Conservation (phyloP, 2,888 invertebrate species). For the Drosophila anomelani region DNA sequence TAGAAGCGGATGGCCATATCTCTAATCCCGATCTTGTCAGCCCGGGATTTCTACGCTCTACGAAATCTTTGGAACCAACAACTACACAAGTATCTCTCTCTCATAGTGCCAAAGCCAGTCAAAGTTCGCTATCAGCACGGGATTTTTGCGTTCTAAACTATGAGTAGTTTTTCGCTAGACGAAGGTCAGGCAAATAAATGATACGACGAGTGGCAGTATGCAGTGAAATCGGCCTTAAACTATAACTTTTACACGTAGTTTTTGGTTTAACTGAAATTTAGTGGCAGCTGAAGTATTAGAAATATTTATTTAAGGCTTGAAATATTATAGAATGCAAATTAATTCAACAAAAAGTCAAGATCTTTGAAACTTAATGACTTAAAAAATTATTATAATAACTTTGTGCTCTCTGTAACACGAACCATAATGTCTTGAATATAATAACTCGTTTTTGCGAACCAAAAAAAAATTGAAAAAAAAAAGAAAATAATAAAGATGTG, state of each 20-base stretch:
- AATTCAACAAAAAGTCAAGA: too few species aligned
- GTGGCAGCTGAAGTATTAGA: too few species aligned
- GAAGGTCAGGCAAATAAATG: slow-evolving; percentile 10
- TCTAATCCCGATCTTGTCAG: slow-evolving; percentile 28
- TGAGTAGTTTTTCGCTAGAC: slow-evolving; percentile 3
- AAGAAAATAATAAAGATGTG: not conserved
- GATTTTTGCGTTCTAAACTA: slow-evolving; percentile 9
- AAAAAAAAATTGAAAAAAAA: not conserved
- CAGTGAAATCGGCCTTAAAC: not conserved
- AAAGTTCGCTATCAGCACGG: slow-evolving; percentile 23
- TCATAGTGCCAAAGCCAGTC: not conserved
- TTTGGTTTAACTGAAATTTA: not conserved
- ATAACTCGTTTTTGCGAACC: not conserved
- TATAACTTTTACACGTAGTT: not conserved
- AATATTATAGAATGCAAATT: not conserved
- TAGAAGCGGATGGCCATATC: too few species aligned
- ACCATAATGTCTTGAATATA: not conserved
- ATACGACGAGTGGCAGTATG: not conserved
- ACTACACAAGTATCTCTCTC: not conserved
- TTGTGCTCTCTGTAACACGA: not conserved
- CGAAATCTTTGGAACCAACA: not conserved
- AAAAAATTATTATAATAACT: not conserved
- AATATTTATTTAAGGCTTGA: not conserved
- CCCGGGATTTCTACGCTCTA: not conserved
- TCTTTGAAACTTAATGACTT: too few species aligned